A percentile compares a stretch with the other conserved stretches of the same genome.
Evolutionary conservation across 2,113 vertebrate genomes (phyloP).

Genomic region (Psophia crepitans): DNA sequence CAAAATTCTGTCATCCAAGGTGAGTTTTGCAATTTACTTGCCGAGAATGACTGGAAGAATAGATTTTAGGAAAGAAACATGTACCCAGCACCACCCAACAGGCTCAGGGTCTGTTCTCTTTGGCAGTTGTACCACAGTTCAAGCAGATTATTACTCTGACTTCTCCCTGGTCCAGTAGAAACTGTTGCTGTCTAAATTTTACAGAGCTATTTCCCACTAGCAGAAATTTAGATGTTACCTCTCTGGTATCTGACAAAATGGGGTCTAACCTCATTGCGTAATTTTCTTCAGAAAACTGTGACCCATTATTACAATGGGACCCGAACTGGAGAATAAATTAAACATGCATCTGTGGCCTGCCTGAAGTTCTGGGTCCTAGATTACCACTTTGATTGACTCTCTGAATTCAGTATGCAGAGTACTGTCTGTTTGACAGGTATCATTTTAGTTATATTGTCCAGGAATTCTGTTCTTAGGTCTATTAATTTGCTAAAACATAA

Average conservation of each 20-base stretch:
- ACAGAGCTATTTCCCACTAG: background rate
- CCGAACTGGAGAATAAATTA: background rate
- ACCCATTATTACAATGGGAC: background rate
- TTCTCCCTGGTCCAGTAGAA: background rate
- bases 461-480: background rate
- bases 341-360: background rate
- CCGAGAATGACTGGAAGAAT: background rate
- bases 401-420: background rate
- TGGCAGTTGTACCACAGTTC: background rate
- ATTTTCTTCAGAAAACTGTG: background rate
- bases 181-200: background rate
- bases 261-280: background rate
- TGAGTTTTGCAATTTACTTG: background rate
- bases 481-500: background rate
- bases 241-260: background rate
- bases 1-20: background rate
- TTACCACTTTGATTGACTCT: background rate
- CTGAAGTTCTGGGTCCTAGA: background rate
- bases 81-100: background rate
- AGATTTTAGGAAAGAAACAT: background rate
- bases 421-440: background rate
- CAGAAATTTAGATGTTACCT: background rate
- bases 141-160: background rate
- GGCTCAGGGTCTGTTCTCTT: background rate
- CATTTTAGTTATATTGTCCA: background rate